phyloP scores from a whole-genome alignment of 2,113 vertebrate species.

The Nanorana parkeri region DNA sequence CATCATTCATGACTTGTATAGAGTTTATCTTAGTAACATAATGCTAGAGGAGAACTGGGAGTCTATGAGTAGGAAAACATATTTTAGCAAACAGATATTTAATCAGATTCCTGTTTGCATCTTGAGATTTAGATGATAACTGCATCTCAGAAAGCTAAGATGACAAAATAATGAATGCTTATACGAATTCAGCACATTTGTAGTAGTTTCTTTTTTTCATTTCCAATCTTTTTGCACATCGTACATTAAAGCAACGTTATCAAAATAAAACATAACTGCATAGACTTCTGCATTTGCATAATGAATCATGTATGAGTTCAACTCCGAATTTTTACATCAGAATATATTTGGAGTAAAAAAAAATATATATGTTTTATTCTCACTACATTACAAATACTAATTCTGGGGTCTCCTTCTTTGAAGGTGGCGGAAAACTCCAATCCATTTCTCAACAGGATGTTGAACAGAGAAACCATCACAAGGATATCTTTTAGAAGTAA shows the following conservation, averaged over 20 bases:
- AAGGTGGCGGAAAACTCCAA: slow-evolving; percentile 52
- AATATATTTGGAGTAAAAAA: slow-evolving; percentile 42
- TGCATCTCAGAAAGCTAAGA: not conserved
- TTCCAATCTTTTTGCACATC: not conserved
- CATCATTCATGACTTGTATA: not conserved
- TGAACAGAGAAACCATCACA: slow-evolving; percentile 72
- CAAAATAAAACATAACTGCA: slow-evolving; percentile 51
- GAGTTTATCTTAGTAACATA: not conserved
- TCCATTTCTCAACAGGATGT: slow-evolving; percentile 70
- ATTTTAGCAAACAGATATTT: not conserved
- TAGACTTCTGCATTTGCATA: slow-evolving; percentile 36
- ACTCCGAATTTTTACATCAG: slow-evolving; percentile 4
- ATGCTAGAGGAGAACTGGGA: no score
- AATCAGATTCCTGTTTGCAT: not conserved
- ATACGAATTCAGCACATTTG: slow-evolving; percentile 1
- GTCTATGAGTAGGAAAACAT: not conserved
- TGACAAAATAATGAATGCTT: not conserved
- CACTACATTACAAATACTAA: slow-evolving; percentile 44
- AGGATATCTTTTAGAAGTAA: slow-evolving; percentile 59
- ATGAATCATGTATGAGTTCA: slow-evolving; percentile 52
- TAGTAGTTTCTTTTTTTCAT: not conserved
- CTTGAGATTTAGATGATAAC: slow-evolving; percentile 3
- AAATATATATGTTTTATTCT: slow-evolving; percentile 53
- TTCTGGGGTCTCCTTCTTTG: slow-evolving; percentile 47
- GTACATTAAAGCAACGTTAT: slow-evolving; percentile 13